A percentile compares a stretch with the other conserved stretches of the same genome.
These are phyloP conservation scores for Hydropsyche tenuis DNA, from an alignment of 1,140 invertebrate genomes.

Conservation along the genomic window DNA sequence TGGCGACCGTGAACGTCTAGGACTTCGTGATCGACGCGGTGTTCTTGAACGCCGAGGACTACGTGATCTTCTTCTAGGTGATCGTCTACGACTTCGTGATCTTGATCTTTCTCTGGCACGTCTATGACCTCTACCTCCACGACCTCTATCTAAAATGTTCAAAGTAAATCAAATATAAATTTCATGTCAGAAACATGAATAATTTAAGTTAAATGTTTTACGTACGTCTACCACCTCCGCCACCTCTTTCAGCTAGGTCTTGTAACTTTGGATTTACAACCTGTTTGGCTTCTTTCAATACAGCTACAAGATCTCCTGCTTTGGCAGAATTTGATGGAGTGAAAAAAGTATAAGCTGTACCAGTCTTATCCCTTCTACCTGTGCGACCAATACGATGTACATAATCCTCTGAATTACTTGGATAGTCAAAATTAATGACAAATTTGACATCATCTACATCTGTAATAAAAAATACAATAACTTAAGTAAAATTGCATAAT, in stretches of 20 bases:
- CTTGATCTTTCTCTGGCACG: conserved; percentile 56
- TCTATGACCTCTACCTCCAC: conserved; percentile 58
- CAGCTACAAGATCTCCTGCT: conserved; percentile 89
- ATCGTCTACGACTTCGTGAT: conserved; percentile 46
- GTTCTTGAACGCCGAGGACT: conserved; percentile 53
- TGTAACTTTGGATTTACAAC: conserved; percentile 66
- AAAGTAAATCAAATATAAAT: not conserved
- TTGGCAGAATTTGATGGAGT: conserved; percentile 92
- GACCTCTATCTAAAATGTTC: conserved; percentile 55
- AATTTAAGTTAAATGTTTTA: not conserved
- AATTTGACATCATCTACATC: conserved; percentile 99
- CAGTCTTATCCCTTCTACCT: conserved; percentile 91
- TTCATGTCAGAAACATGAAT: not conserved
- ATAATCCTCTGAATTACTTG: conserved; percentile 98
- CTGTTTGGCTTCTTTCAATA: conserved; percentile 95
- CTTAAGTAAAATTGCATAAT: not conserved
- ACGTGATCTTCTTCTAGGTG: conserved; percentile 53
- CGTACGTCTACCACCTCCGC: conserved; percentile 53
- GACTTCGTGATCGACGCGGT: conserved; percentile 47
- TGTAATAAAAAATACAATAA: conserved; percentile 58
- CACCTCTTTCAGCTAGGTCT: conserved; percentile 60
- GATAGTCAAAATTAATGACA: conserved; percentile 99
- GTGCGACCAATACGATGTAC: conserved; percentile 99
- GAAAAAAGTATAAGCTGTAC: conserved; percentile 99
- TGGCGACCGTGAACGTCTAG: conserved; percentile 56